Conservation (phyloP, 2,113 vertebrate species). For the Porphyrio hochstetteri region DNA sequence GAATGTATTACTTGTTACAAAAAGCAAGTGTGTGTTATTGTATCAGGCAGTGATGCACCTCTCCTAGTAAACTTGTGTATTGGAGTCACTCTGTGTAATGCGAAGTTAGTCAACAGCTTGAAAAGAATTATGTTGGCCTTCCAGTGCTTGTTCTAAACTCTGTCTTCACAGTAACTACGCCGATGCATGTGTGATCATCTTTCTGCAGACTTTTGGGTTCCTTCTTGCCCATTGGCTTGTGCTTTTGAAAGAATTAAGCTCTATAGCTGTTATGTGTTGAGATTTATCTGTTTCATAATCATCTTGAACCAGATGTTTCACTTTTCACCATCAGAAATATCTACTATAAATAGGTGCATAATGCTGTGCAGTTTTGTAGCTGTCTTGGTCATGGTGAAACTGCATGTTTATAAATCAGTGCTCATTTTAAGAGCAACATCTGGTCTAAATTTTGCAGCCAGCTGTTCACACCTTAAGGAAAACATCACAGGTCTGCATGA, state of each 20-base stretch:
- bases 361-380: neutral
- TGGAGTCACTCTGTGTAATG: neutral
- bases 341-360: constrained; percentile 23
- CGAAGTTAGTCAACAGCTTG: neutral
- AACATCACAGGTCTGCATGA: constrained; percentile 14
- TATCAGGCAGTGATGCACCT: neutral
- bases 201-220: neutral
- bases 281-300: constrained; percentile 35
- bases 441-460: constrained; percentile 54
- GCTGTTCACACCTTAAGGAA: constrained; percentile 65
- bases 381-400: constrained; percentile 28
- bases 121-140: neutral
- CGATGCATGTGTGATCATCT: neutral
- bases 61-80: neutral
- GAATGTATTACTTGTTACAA: neutral
- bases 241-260: neutral
- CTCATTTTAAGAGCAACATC: constrained; percentile 53
- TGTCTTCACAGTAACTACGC: neutral
- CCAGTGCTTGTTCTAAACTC: neutral
- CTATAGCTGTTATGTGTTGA: neutral
- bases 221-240: neutral
- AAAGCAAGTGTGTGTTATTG: too few species aligned
- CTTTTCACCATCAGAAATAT: constrained; percentile 22
- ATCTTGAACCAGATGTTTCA: constrained; percentile 25
- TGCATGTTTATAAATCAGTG: constrained; percentile 8